Evolutionary conservation across 1,140 invertebrate species (phyloP).

Genomic region (Drosophila truncata): DNA sequence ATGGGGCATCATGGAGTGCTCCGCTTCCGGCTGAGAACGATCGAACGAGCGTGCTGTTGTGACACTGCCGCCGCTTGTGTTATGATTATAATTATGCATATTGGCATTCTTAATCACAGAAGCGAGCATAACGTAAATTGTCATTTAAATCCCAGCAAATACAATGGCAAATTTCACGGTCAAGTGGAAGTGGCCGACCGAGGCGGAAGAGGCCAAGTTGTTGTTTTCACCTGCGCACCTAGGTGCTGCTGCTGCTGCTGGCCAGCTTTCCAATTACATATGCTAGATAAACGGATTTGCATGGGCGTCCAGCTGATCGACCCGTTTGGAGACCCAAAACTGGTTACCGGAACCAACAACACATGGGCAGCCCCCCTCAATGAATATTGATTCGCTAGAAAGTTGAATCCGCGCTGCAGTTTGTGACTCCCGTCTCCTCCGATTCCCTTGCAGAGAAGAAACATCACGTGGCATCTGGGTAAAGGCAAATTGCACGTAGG

Average conservation of each 20-base stretch:
- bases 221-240: constrained; percentile 70
- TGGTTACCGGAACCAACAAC: constrained; percentile 63
- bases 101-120: constrained; percentile 64
- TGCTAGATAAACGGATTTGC: constrained; percentile 63
- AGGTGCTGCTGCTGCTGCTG: constrained; percentile 63
- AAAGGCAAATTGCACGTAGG: constrained; percentile 59
- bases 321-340: constrained; percentile 59
- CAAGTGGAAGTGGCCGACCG: constrained; percentile 59
- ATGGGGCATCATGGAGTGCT: constrained; percentile 14
- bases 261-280: constrained; percentile 75
- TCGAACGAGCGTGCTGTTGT: constrained; percentile 41
- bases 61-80: constrained; percentile 33
- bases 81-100: constrained; percentile 69
- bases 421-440: constrained; percentile 4
- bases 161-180: constrained; percentile 71
- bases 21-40: constrained; percentile 65
- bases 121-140: constrained; percentile 63
- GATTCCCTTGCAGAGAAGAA: constrained; percentile 56
- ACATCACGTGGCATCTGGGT: constrained; percentile 60
- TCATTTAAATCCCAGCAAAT: constrained; percentile 72
- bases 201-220: constrained; percentile 67
- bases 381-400: constrained; percentile 61
- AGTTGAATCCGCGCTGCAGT: constrained; percentile 53
- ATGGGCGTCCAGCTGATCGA: constrained; percentile 67
- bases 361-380: not conserved